Evolutionary conservation across 2,888 invertebrate species (phyloP).

Genomic region (Operophtera brumata): DNA sequence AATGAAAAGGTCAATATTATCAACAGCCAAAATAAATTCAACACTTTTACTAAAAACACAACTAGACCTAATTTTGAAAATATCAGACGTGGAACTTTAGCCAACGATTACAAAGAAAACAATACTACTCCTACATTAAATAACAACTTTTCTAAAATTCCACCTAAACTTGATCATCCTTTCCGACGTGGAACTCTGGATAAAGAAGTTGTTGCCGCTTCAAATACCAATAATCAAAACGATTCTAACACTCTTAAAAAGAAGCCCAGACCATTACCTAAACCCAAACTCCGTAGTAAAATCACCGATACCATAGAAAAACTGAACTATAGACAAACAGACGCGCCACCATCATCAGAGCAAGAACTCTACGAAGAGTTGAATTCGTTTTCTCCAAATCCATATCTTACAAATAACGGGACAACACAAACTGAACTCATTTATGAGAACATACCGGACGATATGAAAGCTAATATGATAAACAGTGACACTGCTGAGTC

Average conservation of each 20-base stretch:
- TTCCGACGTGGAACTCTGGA: neutral
- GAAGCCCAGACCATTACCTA: constrained; percentile 42
- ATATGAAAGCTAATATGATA: constrained; percentile 42
- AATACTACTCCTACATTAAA: neutral
- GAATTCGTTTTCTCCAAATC: neutral
- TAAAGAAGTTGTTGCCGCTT: neutral
- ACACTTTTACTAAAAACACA: neutral
- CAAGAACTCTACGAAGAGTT: neutral
- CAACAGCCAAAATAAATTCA: neutral
- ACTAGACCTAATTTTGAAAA: neutral
- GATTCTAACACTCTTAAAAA: constrained; percentile 31
- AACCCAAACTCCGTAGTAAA: constrained; percentile 28
- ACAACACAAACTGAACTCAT: constrained; percentile 6
- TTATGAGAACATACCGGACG: constrained; percentile 40
- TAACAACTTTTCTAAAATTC: neutral
- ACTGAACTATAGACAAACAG: constrained; percentile 3
- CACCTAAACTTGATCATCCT: neutral
- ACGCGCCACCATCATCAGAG: neutral
- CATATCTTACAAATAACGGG: neutral
- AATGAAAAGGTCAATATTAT: neutral
- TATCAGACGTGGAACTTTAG: constrained; percentile 11
- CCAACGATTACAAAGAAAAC: neutral
- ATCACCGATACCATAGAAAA: constrained; percentile 11
- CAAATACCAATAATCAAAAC: neutral
- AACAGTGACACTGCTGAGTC: constrained; percentile 5